Evolutionary conservation across 2,888 invertebrate genomes (phyloP), one percentile per base, ranked within the genome.

Genomic region (Ariolimax columbianus): DNA sequence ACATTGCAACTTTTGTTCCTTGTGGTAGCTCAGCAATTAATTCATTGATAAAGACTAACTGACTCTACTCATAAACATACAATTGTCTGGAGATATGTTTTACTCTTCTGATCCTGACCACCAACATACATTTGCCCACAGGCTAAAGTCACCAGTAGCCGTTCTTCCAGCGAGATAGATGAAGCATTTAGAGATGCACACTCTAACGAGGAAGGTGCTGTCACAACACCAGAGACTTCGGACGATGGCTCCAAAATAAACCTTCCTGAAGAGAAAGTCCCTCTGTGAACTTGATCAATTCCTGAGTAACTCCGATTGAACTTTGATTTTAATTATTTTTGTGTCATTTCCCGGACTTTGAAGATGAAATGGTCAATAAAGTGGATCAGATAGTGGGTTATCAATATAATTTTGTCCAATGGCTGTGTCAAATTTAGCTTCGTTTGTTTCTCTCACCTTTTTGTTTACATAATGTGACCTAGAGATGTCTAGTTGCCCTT

Each of bases 71-170:
- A n/a, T n/a, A n/a, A n/a, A n/a, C n/a, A n/a, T n/a, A n/a, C n/a
- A n/a, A n/a, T n/a, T n/a, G n/a, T n/a, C n/a, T n/a, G n/a, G n/a
- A n/a, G n/a, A n/a, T n/a, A n/a, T n/a, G n/a, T 17, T 55, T 66
- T 38, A 70, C 70, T 19, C 38, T 55, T 55, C 55, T 23, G 3
- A 55, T 3, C 23, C 17, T 55, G 7, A 55, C n/a, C 14, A 30
- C 2, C 14, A 33, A 33, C 3, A 47, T 70, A 33, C 30, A 26
- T 66, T 80, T 55, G 26, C 30, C 47, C 33, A 38, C 90, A 93
- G 93, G 90, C 92, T 51, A 92, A 91, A 82, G 92, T 93, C 55
- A 88, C 91, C 19, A 92, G 93, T 7, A 93, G 93, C 87, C 91
- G 92, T 82, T 93, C 93, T 2, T 91, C 91, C 68, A 89, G 89